Conservation (phyloP, 2,113 vertebrate genomes). For the Equus quagga region DNA sequence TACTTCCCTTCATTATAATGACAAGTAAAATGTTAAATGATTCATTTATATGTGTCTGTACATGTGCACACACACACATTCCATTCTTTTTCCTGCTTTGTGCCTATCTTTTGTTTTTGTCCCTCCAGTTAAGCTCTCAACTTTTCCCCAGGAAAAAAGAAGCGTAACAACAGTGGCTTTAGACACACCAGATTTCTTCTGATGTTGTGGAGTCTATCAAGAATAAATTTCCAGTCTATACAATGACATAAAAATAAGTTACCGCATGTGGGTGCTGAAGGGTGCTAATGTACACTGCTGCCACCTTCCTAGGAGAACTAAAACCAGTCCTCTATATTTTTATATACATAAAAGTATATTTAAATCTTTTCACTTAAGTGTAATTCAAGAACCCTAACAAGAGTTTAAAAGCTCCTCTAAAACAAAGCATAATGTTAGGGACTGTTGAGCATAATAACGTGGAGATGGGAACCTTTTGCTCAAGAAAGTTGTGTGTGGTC, state of each 20-base stretch:
- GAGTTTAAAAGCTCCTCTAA: not conserved
- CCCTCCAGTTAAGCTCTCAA: not conserved
- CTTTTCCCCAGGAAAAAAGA: too few relatives aligned
- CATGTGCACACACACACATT: not conserved
- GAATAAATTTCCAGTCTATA: not conserved
- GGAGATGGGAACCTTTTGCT: not conserved
- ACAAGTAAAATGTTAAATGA: not conserved
- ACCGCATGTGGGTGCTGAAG: not conserved
- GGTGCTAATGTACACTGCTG: not conserved
- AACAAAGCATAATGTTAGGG: not conserved
- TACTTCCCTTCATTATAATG: not conserved
- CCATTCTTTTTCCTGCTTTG: not conserved
- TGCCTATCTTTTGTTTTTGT: not conserved
- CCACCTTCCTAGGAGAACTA: not conserved
- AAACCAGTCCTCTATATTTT: not conserved
- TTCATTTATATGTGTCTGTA: not conserved
- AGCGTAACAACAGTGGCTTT: not conserved
- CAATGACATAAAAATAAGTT: not conserved
- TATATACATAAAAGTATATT: not conserved
- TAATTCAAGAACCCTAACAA: not conserved
- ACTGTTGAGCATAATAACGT: accelerated
- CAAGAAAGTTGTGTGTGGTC: too few relatives aligned
- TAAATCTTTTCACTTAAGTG: not conserved
- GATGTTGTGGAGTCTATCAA: too few relatives aligned
- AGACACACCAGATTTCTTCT: not conserved